Percentiles rank a stretch among this genome's conserved stretches.
These are phyloP conservation scores for Hemichromis elongatus DNA, from an alignment of 2,113 vertebrate genomes.

Conservation along the genomic window DNA sequence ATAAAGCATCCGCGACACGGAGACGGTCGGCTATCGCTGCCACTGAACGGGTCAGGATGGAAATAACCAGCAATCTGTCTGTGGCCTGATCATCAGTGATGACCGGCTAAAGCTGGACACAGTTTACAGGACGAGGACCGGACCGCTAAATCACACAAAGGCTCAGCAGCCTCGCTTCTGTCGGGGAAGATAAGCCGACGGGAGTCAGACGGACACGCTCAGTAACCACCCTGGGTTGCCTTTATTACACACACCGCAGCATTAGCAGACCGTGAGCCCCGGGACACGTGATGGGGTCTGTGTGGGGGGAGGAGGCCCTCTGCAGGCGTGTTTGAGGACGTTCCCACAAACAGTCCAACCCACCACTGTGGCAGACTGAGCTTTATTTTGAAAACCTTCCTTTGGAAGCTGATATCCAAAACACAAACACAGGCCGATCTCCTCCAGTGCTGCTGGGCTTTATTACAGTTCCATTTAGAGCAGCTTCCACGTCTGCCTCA, in stretches of 20 bases:
- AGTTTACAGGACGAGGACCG: not conserved
- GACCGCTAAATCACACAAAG: not conserved
- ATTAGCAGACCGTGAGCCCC: too few species aligned
- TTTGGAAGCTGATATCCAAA: not conserved
- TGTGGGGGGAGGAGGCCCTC: accelerated
- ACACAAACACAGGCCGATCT: not conserved
- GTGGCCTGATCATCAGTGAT: not conserved
- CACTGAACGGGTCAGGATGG: not conserved
- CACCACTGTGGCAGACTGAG: not conserved
- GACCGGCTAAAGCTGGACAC: not conserved
- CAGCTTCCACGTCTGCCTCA: not conserved
- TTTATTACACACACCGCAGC: too few species aligned
- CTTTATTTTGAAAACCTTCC: not conserved
- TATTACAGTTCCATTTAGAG: not conserved
- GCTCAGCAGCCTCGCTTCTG: not conserved
- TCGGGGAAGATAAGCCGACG: not conserved
- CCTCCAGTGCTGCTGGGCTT: not conserved
- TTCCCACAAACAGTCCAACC: not conserved
- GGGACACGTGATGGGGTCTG: not conserved
- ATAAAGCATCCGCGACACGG: not conserved
- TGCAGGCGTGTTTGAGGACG: not conserved
- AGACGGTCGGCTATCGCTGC: not conserved
- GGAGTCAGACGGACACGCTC: too few species aligned
- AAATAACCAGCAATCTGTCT: not conserved
- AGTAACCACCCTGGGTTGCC: too few species aligned